These are phyloP conservation scores for Agrypnus murinus DNA, from an alignment of 2,888 invertebrate genomes.

Conservation along the genomic window DNA sequence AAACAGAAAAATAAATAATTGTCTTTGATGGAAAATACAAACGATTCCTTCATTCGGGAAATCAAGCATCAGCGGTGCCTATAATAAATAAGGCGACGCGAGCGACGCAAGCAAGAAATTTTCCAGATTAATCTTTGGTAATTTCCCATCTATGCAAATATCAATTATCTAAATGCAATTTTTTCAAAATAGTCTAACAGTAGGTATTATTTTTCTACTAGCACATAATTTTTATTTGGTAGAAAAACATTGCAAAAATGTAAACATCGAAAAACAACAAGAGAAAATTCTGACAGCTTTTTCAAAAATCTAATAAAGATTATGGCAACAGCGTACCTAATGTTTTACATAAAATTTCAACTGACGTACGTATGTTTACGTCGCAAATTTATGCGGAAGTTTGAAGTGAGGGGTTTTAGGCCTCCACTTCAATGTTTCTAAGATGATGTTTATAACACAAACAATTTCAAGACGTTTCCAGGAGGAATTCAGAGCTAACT, in stretches of 20 bases:
- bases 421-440: neutral
- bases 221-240: no score
- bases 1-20: slow-evolving; percentile 33
- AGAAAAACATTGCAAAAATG: no score
- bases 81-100: no score
- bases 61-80: no score
- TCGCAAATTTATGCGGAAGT: slow-evolving; percentile 7
- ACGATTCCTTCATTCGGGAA: neutral
- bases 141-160: no score
- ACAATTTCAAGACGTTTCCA: no score
- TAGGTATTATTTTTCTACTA: no score
- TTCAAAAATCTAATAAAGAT: slow-evolving; percentile 15
- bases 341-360: slow-evolving; percentile 14
- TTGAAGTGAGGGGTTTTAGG: slow-evolving; percentile 9
- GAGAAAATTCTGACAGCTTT: slow-evolving; percentile 10
- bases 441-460: neutral
- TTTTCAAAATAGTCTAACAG: no score
- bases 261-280: neutral
- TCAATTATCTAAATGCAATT: no score
- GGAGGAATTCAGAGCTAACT: no score
- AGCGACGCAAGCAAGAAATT: no score
- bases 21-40: neutral
- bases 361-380: slow-evolving; percentile 12
- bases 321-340: slow-evolving; percentile 5
- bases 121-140: no score